phyloP scores from a whole-genome alignment of 2,113 vertebrate species.

The Athene cunicularia region DNA sequence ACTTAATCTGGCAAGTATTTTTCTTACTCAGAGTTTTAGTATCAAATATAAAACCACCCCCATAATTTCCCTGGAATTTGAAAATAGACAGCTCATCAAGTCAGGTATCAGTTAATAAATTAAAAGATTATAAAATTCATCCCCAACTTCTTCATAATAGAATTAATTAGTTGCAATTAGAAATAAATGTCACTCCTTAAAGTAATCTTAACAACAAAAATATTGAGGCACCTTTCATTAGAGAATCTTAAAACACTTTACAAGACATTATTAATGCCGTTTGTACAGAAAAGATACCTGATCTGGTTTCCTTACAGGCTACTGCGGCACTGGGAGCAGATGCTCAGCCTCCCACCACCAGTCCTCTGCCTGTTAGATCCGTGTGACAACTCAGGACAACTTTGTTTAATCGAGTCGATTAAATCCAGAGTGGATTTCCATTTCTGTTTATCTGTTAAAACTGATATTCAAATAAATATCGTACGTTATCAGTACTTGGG shows the following conservation, averaged over 20 bases:
- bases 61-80: background rate
- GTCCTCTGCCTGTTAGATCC: background rate
- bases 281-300: background rate
- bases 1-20: background rate
- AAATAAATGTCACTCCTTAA: background rate
- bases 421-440: background rate
- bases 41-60: background rate
- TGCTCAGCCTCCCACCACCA: background rate
- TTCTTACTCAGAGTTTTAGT: background rate
- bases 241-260: background rate
- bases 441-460: background rate
- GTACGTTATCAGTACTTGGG: background rate
- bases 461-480: background rate
- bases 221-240: background rate
- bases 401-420: background rate
- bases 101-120: background rate
- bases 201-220: background rate
- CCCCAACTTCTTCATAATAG: background rate
- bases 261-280: background rate
- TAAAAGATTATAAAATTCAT: background rate
- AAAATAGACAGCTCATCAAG: background rate
- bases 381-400: background rate
- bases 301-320: background rate
- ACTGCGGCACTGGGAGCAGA: background rate
- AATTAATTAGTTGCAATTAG: background rate